Percentiles rank a stretch among this genome's conserved stretches.
phyloP scores from a whole-genome alignment of 2,888 invertebrate species.

The Chloroclysta siterata region DNA sequence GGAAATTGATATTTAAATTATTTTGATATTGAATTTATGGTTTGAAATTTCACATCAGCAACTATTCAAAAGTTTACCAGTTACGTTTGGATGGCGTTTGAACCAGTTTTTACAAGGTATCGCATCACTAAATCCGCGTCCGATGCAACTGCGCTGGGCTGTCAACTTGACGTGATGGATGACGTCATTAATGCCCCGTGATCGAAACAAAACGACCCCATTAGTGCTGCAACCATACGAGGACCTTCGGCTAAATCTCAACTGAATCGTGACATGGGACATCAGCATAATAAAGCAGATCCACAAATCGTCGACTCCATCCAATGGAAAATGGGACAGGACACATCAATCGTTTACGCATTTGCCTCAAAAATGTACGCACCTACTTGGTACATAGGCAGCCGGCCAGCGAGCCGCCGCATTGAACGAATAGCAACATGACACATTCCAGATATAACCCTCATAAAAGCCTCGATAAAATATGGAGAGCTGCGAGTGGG shows the following conservation, averaged over 20 bases:
- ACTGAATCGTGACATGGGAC: slow-evolving; percentile 37
- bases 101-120: slow-evolving; percentile 36
- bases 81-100: slow-evolving; percentile 28
- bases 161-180: slow-evolving; percentile 74
- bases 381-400: slow-evolving; percentile 50
- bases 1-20: slow-evolving; percentile 17
- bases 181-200: slow-evolving; percentile 71
- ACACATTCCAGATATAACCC: slow-evolving; percentile 72
- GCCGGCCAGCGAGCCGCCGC: slow-evolving; percentile 50
- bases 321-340: slow-evolving; percentile 60
- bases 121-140: slow-evolving; percentile 54
- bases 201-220: slow-evolving; percentile 65
- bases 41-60: slow-evolving; percentile 12
- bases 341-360: slow-evolving; percentile 72
- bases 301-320: slow-evolving; percentile 63
- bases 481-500: slow-evolving; percentile 67
- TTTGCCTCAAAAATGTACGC: slow-evolving; percentile 72
- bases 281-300: slow-evolving; percentile 48
- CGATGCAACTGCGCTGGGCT: slow-evolving; percentile 64
- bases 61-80: slow-evolving; percentile 19
- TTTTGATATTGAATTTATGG: neutral
- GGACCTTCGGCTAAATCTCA: slow-evolving; percentile 34
- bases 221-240: slow-evolving; percentile 53
- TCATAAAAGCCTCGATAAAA: slow-evolving; percentile 75
- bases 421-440: slow-evolving; percentile 61